Evolutionary conservation across 2,113 vertebrate genomes (phyloP).

Genomic region (Grantiella picta): DNA sequence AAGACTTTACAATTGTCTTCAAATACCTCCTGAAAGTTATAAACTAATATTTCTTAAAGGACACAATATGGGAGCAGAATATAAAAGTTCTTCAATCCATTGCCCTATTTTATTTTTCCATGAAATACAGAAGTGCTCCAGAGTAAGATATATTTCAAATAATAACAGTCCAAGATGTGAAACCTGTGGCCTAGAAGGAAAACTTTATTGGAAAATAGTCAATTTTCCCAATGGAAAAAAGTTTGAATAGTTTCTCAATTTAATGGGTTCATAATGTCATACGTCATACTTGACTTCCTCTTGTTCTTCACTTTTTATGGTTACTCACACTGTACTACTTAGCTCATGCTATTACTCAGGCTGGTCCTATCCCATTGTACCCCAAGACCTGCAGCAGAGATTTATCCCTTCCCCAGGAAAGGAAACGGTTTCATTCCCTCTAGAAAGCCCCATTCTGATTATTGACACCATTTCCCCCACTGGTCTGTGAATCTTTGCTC

Average conservation of each 20-base stretch:
- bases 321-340: background rate
- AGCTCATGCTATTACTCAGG: background rate
- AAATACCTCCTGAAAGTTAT: background rate
- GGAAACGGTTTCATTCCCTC: background rate
- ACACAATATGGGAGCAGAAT: background rate
- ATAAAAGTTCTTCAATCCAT: background rate
- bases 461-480: background rate
- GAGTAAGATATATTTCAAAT: constrained; percentile 22
- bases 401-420: background rate
- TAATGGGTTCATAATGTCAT: constrained; percentile 7
- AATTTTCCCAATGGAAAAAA: background rate
- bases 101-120: constrained; percentile 31
- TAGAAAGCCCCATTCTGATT: background rate
- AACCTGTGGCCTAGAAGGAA: constrained; percentile 18
- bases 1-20: background rate
- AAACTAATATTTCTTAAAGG: background rate
- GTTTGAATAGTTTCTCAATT: background rate
- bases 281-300: constrained; percentile 9
- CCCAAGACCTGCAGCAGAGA: background rate
- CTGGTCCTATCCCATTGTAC: background rate
- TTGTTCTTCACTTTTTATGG: background rate
- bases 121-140: background rate
- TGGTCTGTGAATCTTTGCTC: background rate
- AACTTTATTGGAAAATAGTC: constrained; percentile 18
- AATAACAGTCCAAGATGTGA: constrained; percentile 7